Base-by-base conservation (phyloP, 64 coral and sea anemone genomes). In the Acropora tenuis region DNA sequence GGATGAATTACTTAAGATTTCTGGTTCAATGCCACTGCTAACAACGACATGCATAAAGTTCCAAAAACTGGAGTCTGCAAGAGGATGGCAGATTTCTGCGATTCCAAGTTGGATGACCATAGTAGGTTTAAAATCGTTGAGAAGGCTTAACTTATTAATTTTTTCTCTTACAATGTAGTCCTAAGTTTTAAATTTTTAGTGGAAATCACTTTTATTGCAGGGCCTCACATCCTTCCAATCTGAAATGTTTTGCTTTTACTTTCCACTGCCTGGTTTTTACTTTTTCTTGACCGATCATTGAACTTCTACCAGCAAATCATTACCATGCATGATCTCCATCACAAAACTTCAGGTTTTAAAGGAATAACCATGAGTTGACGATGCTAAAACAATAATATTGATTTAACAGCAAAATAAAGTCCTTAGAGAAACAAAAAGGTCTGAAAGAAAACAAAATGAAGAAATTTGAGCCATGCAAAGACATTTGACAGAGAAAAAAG, bases 251-350 rank as follows among this genome's bases (percentile, higher is more conserved):
- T 71, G 67, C 67, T 71, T 71, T 71, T 53, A 71, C 67, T 71
- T 71, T 71, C 67, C 67, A 71, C 67, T 71, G 67, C 3, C 13
- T 71, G 15, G 15, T 71, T 71, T 71, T 71, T 2, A 71, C 67
- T 71, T 71, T 71, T 71, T 71, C 6, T 71, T 71, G 67, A 71
- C 67, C 19, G 67, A 71, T 71, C 67, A 71, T 71, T 71, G 67
- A 71, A 71, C 67, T 71, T 71, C 67, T 71, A 71, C 67, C 67
- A 71, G 67, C 67, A 71, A 71, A 71, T 71, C 67, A 71, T 71
- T 7, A 71, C 67, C 67, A 30, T 30, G 19, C 67, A 71, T 71
- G 50, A 53, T 53, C 67, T 71, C 67, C 67, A 71, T 71, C 67
- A 71, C 67, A 71, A 71, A 71, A 71, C 6, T 71, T 7, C 67